Base-by-base conservation (phyloP, 1,140 invertebrate genomes). In the Pseudomyrmex gracilis region DNA sequence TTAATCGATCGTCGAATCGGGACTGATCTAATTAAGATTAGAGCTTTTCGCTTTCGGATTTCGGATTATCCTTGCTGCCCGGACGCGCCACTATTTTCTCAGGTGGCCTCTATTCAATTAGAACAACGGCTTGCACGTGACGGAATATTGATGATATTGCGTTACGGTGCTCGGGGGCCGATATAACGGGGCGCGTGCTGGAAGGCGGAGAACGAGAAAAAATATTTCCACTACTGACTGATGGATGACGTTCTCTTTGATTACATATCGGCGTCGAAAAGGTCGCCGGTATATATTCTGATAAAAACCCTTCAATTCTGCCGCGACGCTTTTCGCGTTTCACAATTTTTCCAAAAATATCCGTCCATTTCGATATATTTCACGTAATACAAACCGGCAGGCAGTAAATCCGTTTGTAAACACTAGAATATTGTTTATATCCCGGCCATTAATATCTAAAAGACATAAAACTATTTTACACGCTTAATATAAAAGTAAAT, bases 51-150 rank as follows among this genome's bases (percentile, higher is more conserved):
- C 45, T 73, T 86, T 82, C 77, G 84, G 82, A 80, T 80, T 76
- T 82, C 77, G 84, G 82, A 80, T 80, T 76, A 74, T 70, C 82
- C 74, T 85, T 87, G 80, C 70, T 87, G 80, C 70, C 49, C 84
- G 15, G 20, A n/a, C 9, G 45, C 43, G 61, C 17, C 70, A 86
- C 77, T 86, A 87, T 86, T 87, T 87, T 83, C 34, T 34, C 55
- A 83, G 77, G 13, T 60, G 84, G 85, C 77, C 85, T 77, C 73
- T 82, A 49, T 43, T 0, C 77, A 87, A 87, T 57, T 86, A 77
- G 85, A 87, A 86, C 85, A 74, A 87, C 77, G 61, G 49, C 51
- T 85, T 68, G 76, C 76, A 64, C 34, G 68, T 82, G 63, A 86
- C 68, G 58, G 85, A 86, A 86, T 86, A 86, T 80, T 15, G 76